Evolutionary conservation across 1,140 invertebrate species (phyloP).

Genomic region (Lucilia sericata): DNA sequence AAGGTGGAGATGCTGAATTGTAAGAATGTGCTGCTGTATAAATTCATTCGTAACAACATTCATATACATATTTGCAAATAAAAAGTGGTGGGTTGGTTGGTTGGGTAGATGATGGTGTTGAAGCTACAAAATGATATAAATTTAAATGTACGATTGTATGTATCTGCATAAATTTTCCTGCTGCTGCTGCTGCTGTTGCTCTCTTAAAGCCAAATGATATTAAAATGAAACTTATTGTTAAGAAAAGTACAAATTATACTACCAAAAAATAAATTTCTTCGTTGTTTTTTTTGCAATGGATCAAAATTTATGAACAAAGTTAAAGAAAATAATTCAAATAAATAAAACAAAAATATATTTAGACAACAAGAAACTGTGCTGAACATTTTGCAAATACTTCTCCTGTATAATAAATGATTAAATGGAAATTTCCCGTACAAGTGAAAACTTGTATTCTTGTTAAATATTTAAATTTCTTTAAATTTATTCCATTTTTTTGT

Average conservation of each 20-base stretch:
- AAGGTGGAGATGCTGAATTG: too few species aligned
- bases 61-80: neutral
- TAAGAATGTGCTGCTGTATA: too few species aligned
- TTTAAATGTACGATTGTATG: neutral
- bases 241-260: conserved; percentile 5
- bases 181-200: neutral
- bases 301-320: conserved; percentile 17
- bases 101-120: neutral
- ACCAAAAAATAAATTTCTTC: neutral
- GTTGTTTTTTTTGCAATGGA: neutral
- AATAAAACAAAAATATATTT: neutral
- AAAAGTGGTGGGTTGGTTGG: neutral
- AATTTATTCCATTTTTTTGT: too few species aligned
- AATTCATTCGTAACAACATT: neutral
- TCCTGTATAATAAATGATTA: too few species aligned
- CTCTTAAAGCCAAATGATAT: conserved; percentile 16
- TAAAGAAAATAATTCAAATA: neutral
- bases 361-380: too few species aligned
- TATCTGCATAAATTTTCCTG: neutral
- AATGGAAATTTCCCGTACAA: too few species aligned
- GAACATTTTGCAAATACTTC: too few species aligned
- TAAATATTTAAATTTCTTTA: too few species aligned
- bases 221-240: conserved; percentile 6
- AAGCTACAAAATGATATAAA: neutral
- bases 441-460: too few species aligned